These are phyloP conservation scores for Dryas iulia DNA, from an alignment of 1,140 invertebrate genomes.

Conservation along the genomic window DNA sequence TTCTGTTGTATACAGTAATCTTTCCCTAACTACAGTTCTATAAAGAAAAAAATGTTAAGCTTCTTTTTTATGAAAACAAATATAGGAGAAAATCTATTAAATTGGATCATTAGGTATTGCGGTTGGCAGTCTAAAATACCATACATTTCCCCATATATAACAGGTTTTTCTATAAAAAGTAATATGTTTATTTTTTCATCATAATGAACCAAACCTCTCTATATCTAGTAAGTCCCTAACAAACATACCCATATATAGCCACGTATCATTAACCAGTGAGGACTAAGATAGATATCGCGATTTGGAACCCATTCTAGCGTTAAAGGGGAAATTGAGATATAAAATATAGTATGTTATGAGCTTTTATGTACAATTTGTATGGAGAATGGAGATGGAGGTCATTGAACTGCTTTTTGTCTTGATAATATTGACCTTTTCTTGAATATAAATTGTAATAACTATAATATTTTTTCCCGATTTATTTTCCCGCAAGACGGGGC, in stretches of 20 bases:
- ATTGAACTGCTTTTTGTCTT: background rate
- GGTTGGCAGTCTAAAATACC: too few species aligned
- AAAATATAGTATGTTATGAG: constrained; percentile 32
- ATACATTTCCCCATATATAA: too few species aligned
- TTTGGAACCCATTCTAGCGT: constrained; percentile 43
- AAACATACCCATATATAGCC: constrained; percentile 39
- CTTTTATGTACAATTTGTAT: background rate
- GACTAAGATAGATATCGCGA: constrained; percentile 54
- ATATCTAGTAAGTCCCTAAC: constrained; percentile 5
- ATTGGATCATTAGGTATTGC: too few species aligned
- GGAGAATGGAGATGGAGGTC: too few species aligned
- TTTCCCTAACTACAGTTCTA: too few species aligned
- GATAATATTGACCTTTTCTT: background rate
- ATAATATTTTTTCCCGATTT: too few species aligned
- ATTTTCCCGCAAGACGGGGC: too few species aligned
- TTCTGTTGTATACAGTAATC: too few species aligned
- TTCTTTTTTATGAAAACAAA: too few species aligned
- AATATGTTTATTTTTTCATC: background rate
- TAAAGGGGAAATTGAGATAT: constrained; percentile 62
- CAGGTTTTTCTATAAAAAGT: too few species aligned
- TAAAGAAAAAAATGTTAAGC: too few species aligned
- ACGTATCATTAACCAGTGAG: constrained; percentile 52
- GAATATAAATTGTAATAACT: background rate
- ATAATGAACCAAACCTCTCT: background rate
- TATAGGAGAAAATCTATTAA: too few species aligned